Base-by-base conservation (phyloP, 1,140 invertebrate genomes). In the Cotesia vestalis region DNA sequence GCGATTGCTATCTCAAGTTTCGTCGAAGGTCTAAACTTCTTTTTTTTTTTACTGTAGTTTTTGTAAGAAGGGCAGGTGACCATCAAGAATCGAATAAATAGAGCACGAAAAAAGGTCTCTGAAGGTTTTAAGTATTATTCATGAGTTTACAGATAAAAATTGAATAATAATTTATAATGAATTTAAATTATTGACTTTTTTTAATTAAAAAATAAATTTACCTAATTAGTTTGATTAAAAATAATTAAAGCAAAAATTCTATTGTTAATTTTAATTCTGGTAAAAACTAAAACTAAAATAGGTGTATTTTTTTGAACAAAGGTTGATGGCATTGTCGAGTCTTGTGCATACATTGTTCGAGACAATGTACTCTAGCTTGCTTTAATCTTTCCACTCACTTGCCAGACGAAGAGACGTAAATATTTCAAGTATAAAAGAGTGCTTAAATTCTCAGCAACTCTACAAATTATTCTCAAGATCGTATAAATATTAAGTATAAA, bases 361-460 rank as follows among this genome's bases (percentile, higher is more conserved):
- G 20, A 64, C 62, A 64, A 64, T 64, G 62, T 34, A 20, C 20
- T 57, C 53, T 8, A 14, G n/a, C 27, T 60, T 35, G n/a, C 59
- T 60, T 20, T 60, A n/a, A 64, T 36, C 8, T 55, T 52, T 57
- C 46, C 66, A 59, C 53, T 69, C 55, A 55, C 53, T 69, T 69
- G 66, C 12, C 38, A 40, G 35, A 64, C 34, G 46, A 52, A 51
- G 40, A 14, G 17, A 27, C 34, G 27, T 34, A 69, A 69, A 69
- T 69, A 69, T 59, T 69, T 57, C 11, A 69, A 57, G 35, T 60
- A 8, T 53, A 55, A 34, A 27, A 20, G 3, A 57, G n/a, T 14
- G 27, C 6, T n/a, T 34, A 14, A 69, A 38, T 69, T 60, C 34
- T 57, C 52, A 27, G 35, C 34, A 27, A 55, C 0, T 36, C 20